phyloP scores from a whole-genome alignment of 92 coral and sea anemone species.

The Diadumene lineata region DNA sequence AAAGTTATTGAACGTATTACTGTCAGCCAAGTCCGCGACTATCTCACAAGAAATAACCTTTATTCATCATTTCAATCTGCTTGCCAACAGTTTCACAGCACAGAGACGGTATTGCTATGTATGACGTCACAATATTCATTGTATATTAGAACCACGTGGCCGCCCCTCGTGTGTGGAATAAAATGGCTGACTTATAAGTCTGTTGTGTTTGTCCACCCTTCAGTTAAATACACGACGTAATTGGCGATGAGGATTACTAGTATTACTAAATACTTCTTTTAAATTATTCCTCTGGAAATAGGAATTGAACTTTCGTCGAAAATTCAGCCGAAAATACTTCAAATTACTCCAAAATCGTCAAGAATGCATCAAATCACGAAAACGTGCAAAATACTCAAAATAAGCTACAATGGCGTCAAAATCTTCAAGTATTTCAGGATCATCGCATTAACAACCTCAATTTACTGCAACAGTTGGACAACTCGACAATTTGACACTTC shows the following conservation, averaged over 20 bases:
- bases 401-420: too few species aligned
- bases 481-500: conserved; percentile 18
- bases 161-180: too few species aligned
- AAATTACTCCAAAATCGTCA: not conserved
- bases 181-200: too few species aligned
- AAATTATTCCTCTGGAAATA: not conserved
- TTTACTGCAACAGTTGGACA: conserved; percentile 14
- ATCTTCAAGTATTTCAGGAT: not conserved
- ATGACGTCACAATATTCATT: too few species aligned
- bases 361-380: not conserved
- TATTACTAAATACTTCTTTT: not conserved
- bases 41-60: too few species aligned
- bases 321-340: conserved; percentile 1
- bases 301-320: conserved; percentile 6
- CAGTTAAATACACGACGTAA: not conserved
- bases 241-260: not conserved
- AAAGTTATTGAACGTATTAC: too few species aligned
- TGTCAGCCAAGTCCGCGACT: too few species aligned
- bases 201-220: not conserved
- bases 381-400: not conserved
- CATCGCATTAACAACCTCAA: conserved; percentile 1
- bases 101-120: too few species aligned
- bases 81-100: too few species aligned
- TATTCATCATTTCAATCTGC: too few species aligned
- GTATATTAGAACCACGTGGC: too few species aligned